Conservation (phyloP, 2,797 vertebrate genomes). For the Propithecus deckenii region DNA sequence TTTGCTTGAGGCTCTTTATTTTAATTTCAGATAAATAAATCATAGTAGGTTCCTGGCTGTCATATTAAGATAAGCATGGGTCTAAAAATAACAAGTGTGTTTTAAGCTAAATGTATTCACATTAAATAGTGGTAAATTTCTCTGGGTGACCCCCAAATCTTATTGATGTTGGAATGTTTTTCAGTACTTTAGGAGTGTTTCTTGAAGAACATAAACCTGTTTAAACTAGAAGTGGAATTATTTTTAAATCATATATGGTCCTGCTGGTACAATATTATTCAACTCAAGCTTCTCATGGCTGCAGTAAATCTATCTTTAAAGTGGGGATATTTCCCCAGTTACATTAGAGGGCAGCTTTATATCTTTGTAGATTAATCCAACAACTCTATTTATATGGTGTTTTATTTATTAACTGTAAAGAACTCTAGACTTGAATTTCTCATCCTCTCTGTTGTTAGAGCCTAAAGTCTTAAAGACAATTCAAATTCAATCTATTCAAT, state of each 20-base stretch:
- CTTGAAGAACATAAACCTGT: slow-evolving; percentile 13
- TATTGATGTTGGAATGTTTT: background rate
- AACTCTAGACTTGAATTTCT: background rate
- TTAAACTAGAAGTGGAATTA: slow-evolving; percentile 20
- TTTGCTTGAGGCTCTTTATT: slow-evolving; percentile 79
- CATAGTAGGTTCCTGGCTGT: slow-evolving; percentile 69
- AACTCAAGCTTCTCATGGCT: background rate
- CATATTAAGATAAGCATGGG: slow-evolving; percentile 77
- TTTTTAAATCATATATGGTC: background rate
- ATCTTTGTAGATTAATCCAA: background rate
- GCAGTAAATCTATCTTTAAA: slow-evolving; percentile 1
- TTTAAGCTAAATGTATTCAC: slow-evolving; percentile 69
- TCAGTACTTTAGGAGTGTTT: background rate
- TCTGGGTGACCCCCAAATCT: slow-evolving; percentile 49
- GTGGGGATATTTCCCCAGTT: background rate
- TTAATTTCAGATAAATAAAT: slow-evolving; percentile 83
- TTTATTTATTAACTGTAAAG: slow-evolving; percentile 15
- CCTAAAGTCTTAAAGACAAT: background rate
- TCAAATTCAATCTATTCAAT: background rate
- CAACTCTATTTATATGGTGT: background rate
- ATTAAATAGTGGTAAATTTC: slow-evolving; percentile 72
- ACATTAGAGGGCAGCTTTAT: background rate
- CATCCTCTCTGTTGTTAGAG: background rate
- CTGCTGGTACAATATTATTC: background rate
- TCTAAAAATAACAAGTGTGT: slow-evolving; percentile 77